Evolutionary conservation across 2,888 invertebrate species (phyloP), one percentile per base, ranked within the genome.

Genomic region (Sminthurinus aureus): DNA sequence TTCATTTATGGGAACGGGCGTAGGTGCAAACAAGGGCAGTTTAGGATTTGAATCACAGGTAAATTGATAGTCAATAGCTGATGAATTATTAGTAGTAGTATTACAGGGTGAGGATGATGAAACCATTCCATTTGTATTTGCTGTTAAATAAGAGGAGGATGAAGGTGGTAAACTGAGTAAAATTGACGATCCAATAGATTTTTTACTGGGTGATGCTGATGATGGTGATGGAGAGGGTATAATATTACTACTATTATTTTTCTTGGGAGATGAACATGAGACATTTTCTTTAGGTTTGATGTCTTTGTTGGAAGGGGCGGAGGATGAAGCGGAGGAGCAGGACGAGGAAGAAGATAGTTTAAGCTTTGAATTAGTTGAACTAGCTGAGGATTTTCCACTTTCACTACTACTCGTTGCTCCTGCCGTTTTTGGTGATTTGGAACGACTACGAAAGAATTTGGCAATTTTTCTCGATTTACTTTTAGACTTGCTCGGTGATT

Each of bases 381-480:
- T 86, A 22, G 82, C 79, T 6, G 88, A 88, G 20, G 88, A 88
- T 64, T 88, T 88, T 67, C 88, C 88, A 86, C 88, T 88, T 74
- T 86, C 87, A 81, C 86, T 87, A 84, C 87, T 87, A 26, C 87
- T 88, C 74, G 74, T 83, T 6, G 77, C 67, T 1, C 67, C 74
- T 0, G 50, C 71, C 22, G 84, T 88, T 81, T 88, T 88, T 11
- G 88, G 88, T 12, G 88, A 88, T 75, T 88, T 88, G 9, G 88
- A 88, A 13, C 88, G 81, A 67, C 86, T 84, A 0, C 88, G 84
- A 73, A 88, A 88, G 77, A 88, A 88, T 83, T 87, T 88, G 12
- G 88, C 85, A 83, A 88, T 87, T 84, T 88, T 88, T 13, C 88
- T 77, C 0, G 88, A 88, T 71, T 88, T 88, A 73, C 88, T 88